Base-by-base conservation (phyloP, 2,888 invertebrate species). In the Syritta pipiens region DNA sequence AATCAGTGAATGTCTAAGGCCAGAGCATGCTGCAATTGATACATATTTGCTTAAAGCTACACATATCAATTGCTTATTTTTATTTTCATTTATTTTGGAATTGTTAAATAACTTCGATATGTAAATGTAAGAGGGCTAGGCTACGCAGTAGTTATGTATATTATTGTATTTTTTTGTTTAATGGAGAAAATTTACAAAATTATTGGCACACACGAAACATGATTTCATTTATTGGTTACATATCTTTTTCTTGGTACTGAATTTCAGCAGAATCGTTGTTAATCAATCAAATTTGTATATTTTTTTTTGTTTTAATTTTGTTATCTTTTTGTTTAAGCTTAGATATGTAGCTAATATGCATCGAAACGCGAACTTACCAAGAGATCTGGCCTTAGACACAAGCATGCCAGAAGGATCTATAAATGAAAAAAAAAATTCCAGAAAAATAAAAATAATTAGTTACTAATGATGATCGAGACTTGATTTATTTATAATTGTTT, bases 351-450 rank as follows among this genome's bases (percentile, higher is more conserved):
- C 59, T 71, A 75, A 83, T 77, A 83, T 84, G 85, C 85, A 85
- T 84, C 85, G 85, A 84, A 85, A 85, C 88, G 87, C 88, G 85
- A 86, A 92, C 92, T 92, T 92, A 92, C 92, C 92, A 92, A 91
- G 90, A 92, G 91, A 91, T 92, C 92, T 92, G 92, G 92, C 92
- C 92, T 92, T 91, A 92, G 92, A 92, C 92, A 92, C 92, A 92
- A 91, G 92, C 92, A 92, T 92, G 92, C 92, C 92, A 92, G 92
- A 92, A 92, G 92, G 90, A 92, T 92, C 92, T 92, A 92, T 90
- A 92, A 92, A 91, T 90, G 90, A 90, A 87, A 91, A 91, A 90
- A 89, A 88, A 89, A 87, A 88, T 90, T 89, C 88, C 84, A 84
- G 82, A 84, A 84, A 86, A 87, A 83, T 84, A 84, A 87, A 82